Evolutionary conservation across 2,113 vertebrate species (phyloP), one percentile per base, ranked within the genome.

Genomic region (Pogona vitticeps): DNA sequence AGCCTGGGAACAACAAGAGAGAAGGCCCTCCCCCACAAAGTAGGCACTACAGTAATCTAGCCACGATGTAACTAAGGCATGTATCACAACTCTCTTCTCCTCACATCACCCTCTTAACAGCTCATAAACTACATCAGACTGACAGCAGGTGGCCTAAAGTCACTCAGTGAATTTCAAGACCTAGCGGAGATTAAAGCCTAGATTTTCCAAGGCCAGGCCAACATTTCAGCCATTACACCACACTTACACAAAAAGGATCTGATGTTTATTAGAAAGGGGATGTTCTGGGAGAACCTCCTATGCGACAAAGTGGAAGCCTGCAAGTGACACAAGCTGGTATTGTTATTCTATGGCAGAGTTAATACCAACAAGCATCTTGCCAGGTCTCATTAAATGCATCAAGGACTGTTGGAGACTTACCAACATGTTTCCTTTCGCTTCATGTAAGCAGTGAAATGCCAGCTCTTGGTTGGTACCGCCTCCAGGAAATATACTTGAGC

Each of bases 381-480:
- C 52, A 70, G 86, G 0, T 83, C 73, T 68, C 46, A 3, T 18
- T 63, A 83, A 76, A 90, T 36, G 73, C n/a, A 23, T 13, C 28
- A 65, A 36, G 13, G 10, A 58, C 17, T 58, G 15, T 2, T 7
- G 13, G 33, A 84, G 15, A 92, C 98, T 98, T 95, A 99, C 99
- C 98, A 99, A 95, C 94, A 99, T 96, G 91, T 98, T 97, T 88
- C 99, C 99, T 88, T 96, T 97, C 87, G 97, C 96, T 95, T 98
- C 97, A 2, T 99, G 96, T 87, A 99, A 96, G 95, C 97, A 98
- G 91, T 99, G 99, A 92, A 98, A 94, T 0, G 97, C 97, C 88
- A 99, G 94, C 94, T 99, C 99, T 96, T 99, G 98, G 95, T 99
- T 99, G 91, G 98, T 99, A 89, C 99, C 99, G 77, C 96, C 98